phyloP scores from a whole-genome alignment of 2,113 vertebrate genomes.

The Anarrhichthys ocellatus region DNA sequence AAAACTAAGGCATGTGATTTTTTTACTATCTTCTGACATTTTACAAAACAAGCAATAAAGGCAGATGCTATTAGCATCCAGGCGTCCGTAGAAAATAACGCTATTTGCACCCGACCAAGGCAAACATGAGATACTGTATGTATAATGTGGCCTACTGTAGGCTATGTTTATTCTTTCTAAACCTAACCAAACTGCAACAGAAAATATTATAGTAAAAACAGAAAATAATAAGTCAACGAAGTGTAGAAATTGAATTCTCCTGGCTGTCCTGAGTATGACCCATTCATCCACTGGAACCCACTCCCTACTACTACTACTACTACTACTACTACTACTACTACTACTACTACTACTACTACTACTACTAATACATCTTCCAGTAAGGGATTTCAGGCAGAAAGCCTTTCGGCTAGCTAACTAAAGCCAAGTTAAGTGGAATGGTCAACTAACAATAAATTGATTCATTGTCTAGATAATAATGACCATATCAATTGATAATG shows the following conservation, averaged over 20 bases:
- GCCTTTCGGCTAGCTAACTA: neutral
- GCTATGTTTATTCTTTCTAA: no score
- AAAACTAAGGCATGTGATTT: neutral
- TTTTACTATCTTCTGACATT: neutral
- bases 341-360: neutral
- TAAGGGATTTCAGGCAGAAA: neutral
- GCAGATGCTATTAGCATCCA: no score
- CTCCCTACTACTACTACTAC: neutral
- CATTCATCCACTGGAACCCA: neutral
- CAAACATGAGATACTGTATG: no score
- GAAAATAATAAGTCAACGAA: no score
- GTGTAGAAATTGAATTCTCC: neutral
- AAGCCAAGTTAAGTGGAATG: neutral
- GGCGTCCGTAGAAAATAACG: no score
- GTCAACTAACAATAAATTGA: no score
- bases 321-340: neutral
- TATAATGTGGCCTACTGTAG: no score
- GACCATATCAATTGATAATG: neutral
- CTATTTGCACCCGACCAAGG: no score
- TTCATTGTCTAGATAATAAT: neutral
- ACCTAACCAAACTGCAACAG: no score
- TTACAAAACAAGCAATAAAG: neutral
- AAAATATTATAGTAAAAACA: no score
- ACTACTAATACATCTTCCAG: neutral
- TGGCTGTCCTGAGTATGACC: neutral